Base-by-base conservation (phyloP, 1,140 invertebrate species). In the Laodelphax striatellus region DNA sequence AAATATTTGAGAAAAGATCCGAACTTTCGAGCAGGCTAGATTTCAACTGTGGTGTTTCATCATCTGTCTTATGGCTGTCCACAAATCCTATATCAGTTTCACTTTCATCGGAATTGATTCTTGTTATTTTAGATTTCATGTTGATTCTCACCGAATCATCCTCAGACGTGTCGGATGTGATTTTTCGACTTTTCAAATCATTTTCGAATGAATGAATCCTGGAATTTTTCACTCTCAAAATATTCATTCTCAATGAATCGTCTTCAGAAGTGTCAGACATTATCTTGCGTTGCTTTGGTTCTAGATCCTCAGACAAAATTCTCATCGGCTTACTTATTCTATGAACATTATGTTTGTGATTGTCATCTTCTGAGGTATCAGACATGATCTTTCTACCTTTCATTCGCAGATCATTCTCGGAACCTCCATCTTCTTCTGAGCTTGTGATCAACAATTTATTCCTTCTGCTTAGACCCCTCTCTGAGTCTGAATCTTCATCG, bases 401-500 rank as follows among this genome's bases (percentile, higher is more conserved):
- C 1, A 55, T 59, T 66, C 55, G 61, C 1, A 61, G 46, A 34
- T 68, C 66, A 43, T 44, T 59, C 58, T 67, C 66, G n/a, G 66
- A 66, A 43, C 63, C 62, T 42, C 34, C 64, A 34, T 67, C 68
- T 38, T 68, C 68, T 55, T 68, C 68, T 44, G 65, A 68, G 34
- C 68, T 68, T 22, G 66, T 66, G 14, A 68, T 65, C 31, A 68
- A 57, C 2, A 68, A 53, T 59, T 68, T 68, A 52, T 62, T 68
- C 16, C 60, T 61, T 44, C 64, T 62, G 24, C 66, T 50, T 17
- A 57, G 34, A 10, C 64, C 65, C 43, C 63, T 62, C 31, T 80
- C 79, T 8, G 82, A 81, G 65, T 84, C 84, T 0, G 83, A 84
- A 68, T 86, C 87, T 61, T 90, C 89, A 68, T 93, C 89, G 80